Evolutionary conservation across 2,888 invertebrate genomes (phyloP).

Genomic region (Fragum whitleyi): DNA sequence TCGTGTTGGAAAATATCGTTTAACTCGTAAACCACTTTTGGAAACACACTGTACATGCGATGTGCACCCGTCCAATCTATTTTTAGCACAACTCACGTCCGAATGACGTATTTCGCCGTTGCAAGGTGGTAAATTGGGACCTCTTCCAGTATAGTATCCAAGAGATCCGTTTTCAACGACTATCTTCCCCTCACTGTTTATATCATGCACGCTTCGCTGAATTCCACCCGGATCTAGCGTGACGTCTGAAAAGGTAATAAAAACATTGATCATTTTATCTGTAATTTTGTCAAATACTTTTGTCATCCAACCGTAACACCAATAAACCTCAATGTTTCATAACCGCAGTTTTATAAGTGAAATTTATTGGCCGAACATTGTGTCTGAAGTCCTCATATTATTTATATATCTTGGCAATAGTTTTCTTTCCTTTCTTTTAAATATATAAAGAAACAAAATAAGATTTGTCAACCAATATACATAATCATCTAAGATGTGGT

Average conservation of each 20-base stretch:
- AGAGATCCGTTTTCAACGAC: neutral
- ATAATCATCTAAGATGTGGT: too few species aligned
- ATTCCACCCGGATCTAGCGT: neutral
- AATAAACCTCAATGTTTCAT: too few species aligned
- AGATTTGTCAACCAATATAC: too few species aligned
- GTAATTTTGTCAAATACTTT: neutral
- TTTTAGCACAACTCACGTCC: neutral
- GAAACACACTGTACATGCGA: neutral
- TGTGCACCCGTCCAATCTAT: neutral
- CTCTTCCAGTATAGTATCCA: neutral
- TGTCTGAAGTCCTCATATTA: too few species aligned
- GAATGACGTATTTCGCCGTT: neutral
- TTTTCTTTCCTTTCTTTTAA: too few species aligned
- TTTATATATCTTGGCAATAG: too few species aligned
- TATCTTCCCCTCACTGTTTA: neutral
- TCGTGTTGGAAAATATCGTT: neutral
- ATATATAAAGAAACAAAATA: too few species aligned
- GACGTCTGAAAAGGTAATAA: constrained; percentile 1
- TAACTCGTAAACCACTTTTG: neutral
- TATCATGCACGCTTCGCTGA: neutral
- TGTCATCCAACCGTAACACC: neutral
- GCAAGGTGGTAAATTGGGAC: neutral
- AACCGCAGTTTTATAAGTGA: too few species aligned
- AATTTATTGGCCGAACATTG: too few species aligned
- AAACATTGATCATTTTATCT: constrained; percentile 1